Evolutionary conservation across 92 coral and sea anemone genomes (phyloP), one percentile per base, ranked within the genome.

Genomic region (Parazoanthus atlanticus): DNA sequence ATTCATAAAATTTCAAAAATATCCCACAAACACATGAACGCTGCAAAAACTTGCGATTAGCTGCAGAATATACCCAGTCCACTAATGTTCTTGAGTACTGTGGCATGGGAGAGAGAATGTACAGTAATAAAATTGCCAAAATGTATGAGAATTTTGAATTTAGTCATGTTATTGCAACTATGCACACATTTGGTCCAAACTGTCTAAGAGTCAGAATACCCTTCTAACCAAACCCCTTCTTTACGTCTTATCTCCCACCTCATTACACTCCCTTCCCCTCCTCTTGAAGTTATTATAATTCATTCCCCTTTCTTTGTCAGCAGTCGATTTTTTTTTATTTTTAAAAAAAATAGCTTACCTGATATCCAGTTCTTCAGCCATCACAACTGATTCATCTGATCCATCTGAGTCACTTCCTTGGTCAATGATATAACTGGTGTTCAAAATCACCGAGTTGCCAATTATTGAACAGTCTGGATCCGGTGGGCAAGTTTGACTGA

Each of bases 151-250:
- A 67, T 25, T 67, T 67, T 67, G 32, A 67, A 67, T n/a, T 67
- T 67, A 67, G 73, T n/a, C 73, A 25, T 67, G 32, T 67, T 67
- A 25, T 6, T 67, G 73, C 73, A 67, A 67, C 73, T 67, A n/a
- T 67, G 73, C 13, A 67, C 73, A 67, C 73, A 67, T 67, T 67
- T n/a, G 1, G 30, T 67, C 73, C 73, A 67, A 67, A 67, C 73
- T 25, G 31, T 67, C 31, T 65, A 67, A 67, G 32, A 67, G 73
- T 67, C 73, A 67, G 32, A 67, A 67, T 67, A 67, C 73, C 73
- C 73, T 67, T n/a, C 73, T n/a, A 67, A 67, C 73, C 73, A 67
- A 67, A 67, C 73, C 73, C 73, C 32, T 67, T 67, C 73, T 67
- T 67, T 67, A 67, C 32, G 13, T 67, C 31, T 67, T 67, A 6